Evolutionary conservation across 2,888 invertebrate genomes (phyloP).

Genomic region (Temnothorax rugatulus): DNA sequence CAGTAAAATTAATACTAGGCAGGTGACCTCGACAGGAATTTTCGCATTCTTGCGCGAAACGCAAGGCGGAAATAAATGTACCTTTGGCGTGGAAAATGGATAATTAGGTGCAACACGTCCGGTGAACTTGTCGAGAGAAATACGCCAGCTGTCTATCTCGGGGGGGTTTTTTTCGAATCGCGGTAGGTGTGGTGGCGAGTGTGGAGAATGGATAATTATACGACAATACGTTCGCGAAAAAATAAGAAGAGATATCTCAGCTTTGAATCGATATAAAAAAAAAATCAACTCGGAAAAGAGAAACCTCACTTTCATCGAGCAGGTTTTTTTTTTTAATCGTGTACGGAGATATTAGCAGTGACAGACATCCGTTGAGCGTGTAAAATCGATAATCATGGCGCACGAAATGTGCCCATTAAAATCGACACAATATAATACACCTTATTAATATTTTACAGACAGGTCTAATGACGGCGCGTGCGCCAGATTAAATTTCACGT

Average conservation of each 20-base stretch:
- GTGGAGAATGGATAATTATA: constrained; percentile 44
- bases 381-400: constrained; percentile 31
- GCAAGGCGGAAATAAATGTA: constrained; percentile 24
- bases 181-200: constrained; percentile 16
- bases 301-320: constrained; percentile 21
- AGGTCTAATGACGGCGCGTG: neutral
- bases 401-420: neutral
- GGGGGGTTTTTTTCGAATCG: neutral
- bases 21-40: constrained; percentile 18
- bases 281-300: neutral
- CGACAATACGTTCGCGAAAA: neutral
- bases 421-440: constrained; percentile 12
- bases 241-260: neutral
- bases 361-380: constrained; percentile 14
- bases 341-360: constrained; percentile 1
- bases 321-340: neutral
- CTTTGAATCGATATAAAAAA: neutral
- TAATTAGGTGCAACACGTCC: constrained; percentile 29
- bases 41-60: constrained; percentile 11
- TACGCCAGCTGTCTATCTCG: neutral
- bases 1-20: constrained; percentile 22
- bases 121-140: constrained; percentile 2
- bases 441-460: neutral
- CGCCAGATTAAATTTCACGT: constrained; percentile 34
- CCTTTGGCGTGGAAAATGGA: constrained; percentile 18